A percentile compares a stretch with the other conserved stretches of the same genome.
phyloP scores from a whole-genome alignment of 2,888 invertebrate species.

The Stenolophus ochropezus region DNA sequence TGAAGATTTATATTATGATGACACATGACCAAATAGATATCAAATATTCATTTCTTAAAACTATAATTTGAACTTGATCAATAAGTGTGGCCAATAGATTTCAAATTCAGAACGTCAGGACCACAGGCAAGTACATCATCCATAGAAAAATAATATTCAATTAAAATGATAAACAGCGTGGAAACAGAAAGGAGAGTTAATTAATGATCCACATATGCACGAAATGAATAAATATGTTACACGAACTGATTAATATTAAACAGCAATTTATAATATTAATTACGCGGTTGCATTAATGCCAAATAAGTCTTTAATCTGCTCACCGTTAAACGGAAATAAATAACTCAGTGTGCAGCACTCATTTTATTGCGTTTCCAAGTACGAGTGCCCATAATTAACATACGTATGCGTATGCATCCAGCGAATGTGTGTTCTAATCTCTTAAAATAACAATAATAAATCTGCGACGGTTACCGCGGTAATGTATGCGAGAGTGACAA shows the following conservation, averaged over 20 bases:
- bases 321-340: slow-evolving; percentile 28
- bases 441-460: slow-evolving; percentile 35
- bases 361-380: slow-evolving; percentile 27
- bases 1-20: too few relatives aligned
- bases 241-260: slow-evolving; percentile 26
- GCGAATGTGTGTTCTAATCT: not conserved
- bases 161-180: slow-evolving; percentile 1
- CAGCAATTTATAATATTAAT: slow-evolving; percentile 33
- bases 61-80: too few relatives aligned
- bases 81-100: too few relatives aligned
- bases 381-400: not conserved
- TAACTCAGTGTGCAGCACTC: not conserved
- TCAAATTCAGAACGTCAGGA: too few relatives aligned
- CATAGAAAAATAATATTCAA: too few relatives aligned
- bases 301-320: slow-evolving; percentile 23
- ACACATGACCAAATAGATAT: too few relatives aligned
- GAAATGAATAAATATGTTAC: slow-evolving; percentile 8
- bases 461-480: not conserved
- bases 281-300: slow-evolving; percentile 5
- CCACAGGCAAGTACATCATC: too few relatives aligned
- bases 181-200: not conserved
- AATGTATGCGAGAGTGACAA: slow-evolving; percentile 10
- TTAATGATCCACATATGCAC: slow-evolving; percentile 13
- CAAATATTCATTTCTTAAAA: too few relatives aligned
- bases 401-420: not conserved